A percentile compares a stretch with the other conserved stretches of the same genome.
These are phyloP conservation scores for Drosophila leonis DNA, from an alignment of 2,888 invertebrate species.

Conservation along the genomic window DNA sequence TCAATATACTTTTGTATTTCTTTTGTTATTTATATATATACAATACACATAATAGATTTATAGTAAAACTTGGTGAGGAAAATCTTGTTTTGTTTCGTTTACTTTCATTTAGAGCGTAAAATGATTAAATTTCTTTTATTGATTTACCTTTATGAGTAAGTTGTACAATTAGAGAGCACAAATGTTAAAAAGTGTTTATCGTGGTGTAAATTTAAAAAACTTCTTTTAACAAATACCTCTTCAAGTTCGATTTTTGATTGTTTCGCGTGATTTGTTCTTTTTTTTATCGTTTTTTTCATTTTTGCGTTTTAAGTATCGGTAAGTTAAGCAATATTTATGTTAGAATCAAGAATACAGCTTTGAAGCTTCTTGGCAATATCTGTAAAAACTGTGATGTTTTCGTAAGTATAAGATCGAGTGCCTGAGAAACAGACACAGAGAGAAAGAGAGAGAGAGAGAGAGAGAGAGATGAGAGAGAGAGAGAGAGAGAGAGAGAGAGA, in stretches of 20 bases:
- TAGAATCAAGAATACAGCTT: slow-evolving; percentile 53
- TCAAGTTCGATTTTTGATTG: slow-evolving; percentile 70
- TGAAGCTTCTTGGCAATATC: slow-evolving; percentile 48
- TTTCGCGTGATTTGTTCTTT: slow-evolving; percentile 62
- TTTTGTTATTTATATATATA: slow-evolving; percentile 64
- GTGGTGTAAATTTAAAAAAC: slow-evolving; percentile 74
- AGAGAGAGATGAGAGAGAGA: slow-evolving; percentile 5
- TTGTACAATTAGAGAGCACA: slow-evolving; percentile 80
- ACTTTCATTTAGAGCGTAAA: slow-evolving; percentile 70
- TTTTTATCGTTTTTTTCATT: neutral
- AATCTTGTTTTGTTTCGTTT: slow-evolving; percentile 67
- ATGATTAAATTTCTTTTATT: slow-evolving; percentile 68
- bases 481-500: neutral
- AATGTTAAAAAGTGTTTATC: slow-evolving; percentile 66
- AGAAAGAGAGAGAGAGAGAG: neutral
- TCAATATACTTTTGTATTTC: slow-evolving; percentile 61
- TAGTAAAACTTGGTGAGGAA: slow-evolving; percentile 81
- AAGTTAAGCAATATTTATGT: slow-evolving; percentile 55
- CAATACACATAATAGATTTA: slow-evolving; percentile 80
- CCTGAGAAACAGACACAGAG: slow-evolving; percentile 32
- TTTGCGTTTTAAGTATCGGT: slow-evolving; percentile 21
- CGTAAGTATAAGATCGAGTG: slow-evolving; percentile 30
- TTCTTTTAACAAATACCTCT: slow-evolving; percentile 61
- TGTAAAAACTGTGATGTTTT: slow-evolving; percentile 40
- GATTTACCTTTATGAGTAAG: slow-evolving; percentile 66